Conservation (phyloP, 2,797 vertebrate genomes). For the Sebastes trivittatus region DNA sequence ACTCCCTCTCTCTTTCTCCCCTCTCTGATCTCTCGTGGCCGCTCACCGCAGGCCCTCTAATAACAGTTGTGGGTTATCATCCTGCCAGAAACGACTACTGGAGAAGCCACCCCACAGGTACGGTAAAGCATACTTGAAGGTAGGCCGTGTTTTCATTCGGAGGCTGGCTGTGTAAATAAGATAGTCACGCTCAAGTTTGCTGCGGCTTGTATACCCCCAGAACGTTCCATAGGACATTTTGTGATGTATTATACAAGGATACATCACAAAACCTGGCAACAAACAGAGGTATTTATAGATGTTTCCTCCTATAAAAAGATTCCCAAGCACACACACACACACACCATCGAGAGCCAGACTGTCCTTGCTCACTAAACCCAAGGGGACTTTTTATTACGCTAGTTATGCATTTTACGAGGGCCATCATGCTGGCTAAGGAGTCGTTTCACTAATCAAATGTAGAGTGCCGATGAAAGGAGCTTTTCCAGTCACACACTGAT, state of each 20-base stretch:
- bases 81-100: conserved; percentile 42
- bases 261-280: conserved; percentile 2
- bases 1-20: neutral
- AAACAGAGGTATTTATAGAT: conserved; percentile 49
- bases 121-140: conserved; percentile 2
- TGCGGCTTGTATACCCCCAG: neutral
- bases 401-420: conserved; percentile 57
- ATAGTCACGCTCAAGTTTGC: neutral
- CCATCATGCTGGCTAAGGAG: conserved; percentile 49
- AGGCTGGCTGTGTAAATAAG: conserved; percentile 3
- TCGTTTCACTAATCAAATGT: conserved; percentile 55
- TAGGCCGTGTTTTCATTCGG: conserved; percentile 3
- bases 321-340: neutral
- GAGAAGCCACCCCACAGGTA: conserved; percentile 41
- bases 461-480: conserved; percentile 24
- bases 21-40: conserved; percentile 35
- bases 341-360: conserved; percentile 12
- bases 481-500: conserved; percentile 39
- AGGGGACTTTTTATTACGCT: conserved; percentile 68
- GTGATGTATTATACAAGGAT: neutral
- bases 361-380: conserved; percentile 65
- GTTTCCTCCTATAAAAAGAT: conserved; percentile 47
- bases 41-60: conserved; percentile 29
- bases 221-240: conserved; percentile 17
- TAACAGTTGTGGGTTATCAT: conserved; percentile 44